These are phyloP conservation scores for Euphonia xanthogaster DNA, from an alignment of 2,797 vertebrate species.

Conservation along the genomic window DNA sequence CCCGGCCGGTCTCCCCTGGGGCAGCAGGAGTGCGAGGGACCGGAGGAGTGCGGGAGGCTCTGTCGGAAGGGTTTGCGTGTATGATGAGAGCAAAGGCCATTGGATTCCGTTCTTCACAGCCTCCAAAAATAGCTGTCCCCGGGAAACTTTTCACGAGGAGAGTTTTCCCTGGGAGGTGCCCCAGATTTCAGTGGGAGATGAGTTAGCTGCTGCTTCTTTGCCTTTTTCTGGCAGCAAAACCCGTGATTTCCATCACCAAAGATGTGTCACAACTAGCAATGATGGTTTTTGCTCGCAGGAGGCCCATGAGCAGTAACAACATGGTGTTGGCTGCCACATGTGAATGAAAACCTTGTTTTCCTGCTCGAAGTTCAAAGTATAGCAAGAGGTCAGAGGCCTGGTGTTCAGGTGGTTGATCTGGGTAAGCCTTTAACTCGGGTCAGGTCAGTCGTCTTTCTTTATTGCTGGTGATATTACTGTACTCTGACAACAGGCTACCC, in stretches of 20 bases:
- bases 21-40: not conserved
- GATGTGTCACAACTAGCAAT: accelerated
- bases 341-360: not conserved
- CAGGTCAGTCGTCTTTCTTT: not conserved
- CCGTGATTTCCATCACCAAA: accelerated
- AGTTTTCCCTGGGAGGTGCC: not conserved
- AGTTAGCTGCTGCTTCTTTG: not conserved
- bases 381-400: not conserved
- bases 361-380: not conserved
- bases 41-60: too few species aligned
- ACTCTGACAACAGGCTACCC: accelerated
- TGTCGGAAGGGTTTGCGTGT: accelerated
- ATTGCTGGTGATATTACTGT: not conserved
- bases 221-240: not conserved
- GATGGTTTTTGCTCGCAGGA: accelerated
- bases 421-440: not conserved
- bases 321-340: not conserved
- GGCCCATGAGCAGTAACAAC: not conserved
- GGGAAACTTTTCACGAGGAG: not conserved
- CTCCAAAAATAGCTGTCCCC: not conserved
- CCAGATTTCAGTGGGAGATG: not conserved
- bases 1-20: not conserved
- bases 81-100: not conserved
- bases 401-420: not conserved
- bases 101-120: not conserved